Conservation (phyloP, 2,888 invertebrate species). For the Heteropelma amictum region DNA sequence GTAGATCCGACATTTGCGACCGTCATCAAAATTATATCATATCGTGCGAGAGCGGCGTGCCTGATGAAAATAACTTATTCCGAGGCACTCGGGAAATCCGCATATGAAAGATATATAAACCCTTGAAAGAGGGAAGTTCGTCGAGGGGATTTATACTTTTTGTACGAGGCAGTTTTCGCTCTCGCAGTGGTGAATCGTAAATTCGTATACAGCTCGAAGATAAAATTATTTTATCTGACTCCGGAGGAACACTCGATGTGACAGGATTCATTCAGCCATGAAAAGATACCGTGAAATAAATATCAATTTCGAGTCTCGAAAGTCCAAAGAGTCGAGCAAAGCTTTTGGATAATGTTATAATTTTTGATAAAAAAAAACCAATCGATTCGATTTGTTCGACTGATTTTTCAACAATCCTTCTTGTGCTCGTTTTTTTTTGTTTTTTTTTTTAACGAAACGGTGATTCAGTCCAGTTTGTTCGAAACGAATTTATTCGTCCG, state of each 20-base stretch:
- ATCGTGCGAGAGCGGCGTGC: background rate
- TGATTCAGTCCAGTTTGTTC: background rate
- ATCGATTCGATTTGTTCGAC: too few species aligned
- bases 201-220: background rate
- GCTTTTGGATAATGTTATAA: background rate
- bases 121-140: slow-evolving; percentile 10
- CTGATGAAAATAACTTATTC: slow-evolving; percentile 8
- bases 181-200: background rate
- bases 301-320: background rate
- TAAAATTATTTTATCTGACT: slow-evolving; percentile 5
- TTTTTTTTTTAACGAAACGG: background rate
- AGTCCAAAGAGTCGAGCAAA: background rate
- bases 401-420: too few species aligned
- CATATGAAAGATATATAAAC: slow-evolving; percentile 16
- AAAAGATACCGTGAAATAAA: background rate
- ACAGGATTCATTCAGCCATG: background rate
- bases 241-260: background rate
- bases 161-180: slow-evolving; percentile 7
- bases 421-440: too few species aligned
- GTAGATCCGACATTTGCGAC: background rate
- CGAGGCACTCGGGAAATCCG: slow-evolving; percentile 29
- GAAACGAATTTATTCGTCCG: too few species aligned
- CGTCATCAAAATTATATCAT: slow-evolving; percentile 13
- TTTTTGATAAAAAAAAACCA: too few species aligned
- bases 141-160: slow-evolving; percentile 38